phyloP scores from a whole-genome alignment of 2,888 invertebrate genomes.

The Lepidochitona cinerea region DNA sequence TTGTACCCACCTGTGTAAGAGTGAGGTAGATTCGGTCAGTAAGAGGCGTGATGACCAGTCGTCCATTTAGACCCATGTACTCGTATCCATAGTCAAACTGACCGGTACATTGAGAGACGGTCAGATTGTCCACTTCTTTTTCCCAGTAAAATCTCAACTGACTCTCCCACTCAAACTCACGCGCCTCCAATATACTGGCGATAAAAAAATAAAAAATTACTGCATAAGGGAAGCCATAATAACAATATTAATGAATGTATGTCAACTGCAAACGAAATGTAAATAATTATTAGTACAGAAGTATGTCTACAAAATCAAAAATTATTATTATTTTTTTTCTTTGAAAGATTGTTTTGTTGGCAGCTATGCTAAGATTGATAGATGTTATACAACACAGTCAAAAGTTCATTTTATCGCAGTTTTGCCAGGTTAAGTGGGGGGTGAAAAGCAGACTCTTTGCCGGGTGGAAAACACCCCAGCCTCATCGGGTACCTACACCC shows the following conservation, averaged over 20 bases:
- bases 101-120: slow-evolving; percentile 86
- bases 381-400: too few relatives aligned
- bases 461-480: too few relatives aligned
- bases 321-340: too few relatives aligned
- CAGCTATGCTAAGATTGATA: too few relatives aligned
- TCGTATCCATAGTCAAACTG: slow-evolving; percentile 94
- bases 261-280: not conserved
- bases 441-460: too few relatives aligned
- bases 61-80: slow-evolving; percentile 94
- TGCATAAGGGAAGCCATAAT: too few relatives aligned
- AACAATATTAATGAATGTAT: not conserved
- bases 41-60: slow-evolving; percentile 91
- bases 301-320: too few relatives aligned
- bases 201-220: too few relatives aligned
- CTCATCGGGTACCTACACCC: too few relatives aligned
- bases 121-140: slow-evolving; percentile 83
- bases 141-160: slow-evolving; percentile 94
- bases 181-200: slow-evolving; percentile 85
- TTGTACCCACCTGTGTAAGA: slow-evolving; percentile 82
- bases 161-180: slow-evolving; percentile 95
- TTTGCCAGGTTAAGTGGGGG: too few relatives aligned
- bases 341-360: too few relatives aligned
- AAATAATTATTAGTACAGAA: not conserved
- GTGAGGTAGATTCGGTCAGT: slow-evolving; percentile 94
- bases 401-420: too few relatives aligned